Evolutionary conservation across 2,797 vertebrate species (phyloP), one percentile per base, ranked within the genome.

Genomic region (Serranus cabrilla): DNA sequence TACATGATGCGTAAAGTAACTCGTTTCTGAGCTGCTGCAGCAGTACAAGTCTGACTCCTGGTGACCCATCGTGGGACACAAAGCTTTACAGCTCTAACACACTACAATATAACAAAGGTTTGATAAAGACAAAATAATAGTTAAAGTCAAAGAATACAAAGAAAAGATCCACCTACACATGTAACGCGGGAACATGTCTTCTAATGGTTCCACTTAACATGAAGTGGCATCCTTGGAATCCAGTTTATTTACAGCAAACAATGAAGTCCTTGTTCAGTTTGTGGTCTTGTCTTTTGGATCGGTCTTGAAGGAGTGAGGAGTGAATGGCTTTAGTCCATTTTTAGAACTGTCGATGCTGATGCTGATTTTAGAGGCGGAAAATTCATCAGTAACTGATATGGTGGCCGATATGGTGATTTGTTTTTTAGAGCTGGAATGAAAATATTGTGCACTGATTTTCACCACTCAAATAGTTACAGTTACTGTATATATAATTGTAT

Each of bases 21-120:
- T 27, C 16, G 17, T 56, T 17, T 45, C 45, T 49, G 43, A 74
- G 54, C 21, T 5, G 31, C 2, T 59, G 25, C 55, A 55, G 2
- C 20, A 23, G 55, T 67, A 37, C n/a, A 46, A 46, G 20, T 52
- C 23, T 77, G 68, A 76, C 51, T 72, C 67, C 63, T 73, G 20
- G 42, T 60, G 64, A 47, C 58, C 37, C 40, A 1, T 59, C 20
- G 45, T 46, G 21, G n/a, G 31, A 72, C 20, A 60, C 43, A 45
- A 75, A 58, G 55, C 13, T 46, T 51, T 16, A 49, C 18, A 58
- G 14, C 20, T 71, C n/a, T n/a, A 13, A 60, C 17, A 21, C 45
- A 34, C 2, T 14, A 11, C 6, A 61, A 52, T 39, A 17, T n/a
- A 21, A 18, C 46, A 13, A 60, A 5, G 27, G 16, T n/a, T 66